Evolutionary conservation across 1,140 invertebrate species (phyloP).

Genomic region (Achatina immaculata): DNA sequence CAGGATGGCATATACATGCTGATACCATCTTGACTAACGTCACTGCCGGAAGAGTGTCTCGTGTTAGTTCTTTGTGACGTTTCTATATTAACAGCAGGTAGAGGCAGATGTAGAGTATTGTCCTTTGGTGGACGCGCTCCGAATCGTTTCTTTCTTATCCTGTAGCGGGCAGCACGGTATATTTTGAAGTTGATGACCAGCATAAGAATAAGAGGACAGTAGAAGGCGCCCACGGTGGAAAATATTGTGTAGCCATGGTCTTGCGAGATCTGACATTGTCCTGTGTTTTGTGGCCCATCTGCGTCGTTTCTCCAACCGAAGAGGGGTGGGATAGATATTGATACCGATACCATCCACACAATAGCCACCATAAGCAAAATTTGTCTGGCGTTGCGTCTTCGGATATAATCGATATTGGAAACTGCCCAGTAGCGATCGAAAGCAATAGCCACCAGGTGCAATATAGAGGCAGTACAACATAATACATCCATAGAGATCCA

Average conservation of each 20-base stretch:
- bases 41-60: constrained; percentile 57
- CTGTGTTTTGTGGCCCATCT: constrained; percentile 57
- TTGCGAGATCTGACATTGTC: constrained; percentile 65
- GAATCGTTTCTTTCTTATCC: constrained; percentile 67
- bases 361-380: constrained; percentile 92
- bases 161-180: constrained; percentile 64
- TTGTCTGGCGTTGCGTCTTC: constrained; percentile 82
- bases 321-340: constrained; percentile 89
- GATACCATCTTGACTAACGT: constrained; percentile 60
- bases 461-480: constrained; percentile 92
- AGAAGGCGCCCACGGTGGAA: constrained; percentile 71
- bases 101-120: constrained; percentile 36
- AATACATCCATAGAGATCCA: constrained; percentile 93
- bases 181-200: constrained; percentile 70
- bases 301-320: constrained; percentile 73
- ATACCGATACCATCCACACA: constrained; percentile 87
- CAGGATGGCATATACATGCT: constrained; percentile 56
- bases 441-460: constrained; percentile 94
- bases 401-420: constrained; percentile 94
- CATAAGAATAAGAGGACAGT: constrained; percentile 70
- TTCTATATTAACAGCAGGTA: constrained; percentile 45
- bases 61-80: constrained; percentile 44
- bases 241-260: constrained; percentile 69
- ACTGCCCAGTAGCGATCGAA: constrained; percentile 96
- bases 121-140: not conserved